phyloP scores from a whole-genome alignment of 2,888 invertebrate genomes.

The Ormyrus pomaceus region DNA sequence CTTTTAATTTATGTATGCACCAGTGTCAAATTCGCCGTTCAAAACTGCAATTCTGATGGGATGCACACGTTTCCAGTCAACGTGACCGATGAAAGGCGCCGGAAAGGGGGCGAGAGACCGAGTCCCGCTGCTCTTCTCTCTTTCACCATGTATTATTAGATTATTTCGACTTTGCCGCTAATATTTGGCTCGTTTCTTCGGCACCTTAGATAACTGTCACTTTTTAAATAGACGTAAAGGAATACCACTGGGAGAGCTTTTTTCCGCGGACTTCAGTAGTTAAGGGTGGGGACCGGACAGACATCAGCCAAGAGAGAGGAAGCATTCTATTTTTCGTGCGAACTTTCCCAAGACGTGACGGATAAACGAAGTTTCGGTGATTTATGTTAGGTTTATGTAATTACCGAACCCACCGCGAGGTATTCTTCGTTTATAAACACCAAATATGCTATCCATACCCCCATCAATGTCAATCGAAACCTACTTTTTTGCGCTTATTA shows the following conservation, averaged over 20 bases:
- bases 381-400: too few species aligned
- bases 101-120: not conserved
- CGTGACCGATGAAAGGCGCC: not conserved
- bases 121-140: not conserved
- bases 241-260: not conserved
- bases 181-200: constrained; percentile 17
- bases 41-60: too few species aligned
- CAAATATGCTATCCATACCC: too few species aligned
- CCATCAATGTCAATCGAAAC: not conserved
- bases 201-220: not conserved
- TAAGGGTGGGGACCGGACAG: constrained; percentile 2
- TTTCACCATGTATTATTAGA: constrained; percentile 33
- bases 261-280: constrained; percentile 1
- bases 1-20: too few species aligned
- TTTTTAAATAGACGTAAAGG: constrained; percentile 2
- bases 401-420: too few species aligned
- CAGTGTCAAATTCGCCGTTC: too few species aligned
- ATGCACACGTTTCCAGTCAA: too few species aligned
- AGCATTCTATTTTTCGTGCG: too few species aligned
- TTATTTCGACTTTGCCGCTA: constrained; percentile 6
- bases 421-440: too few species aligned
- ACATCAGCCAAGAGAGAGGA: not conserved
- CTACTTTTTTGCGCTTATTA: too few species aligned
- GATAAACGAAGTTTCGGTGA: too few species aligned
- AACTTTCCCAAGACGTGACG: too few species aligned